Evolutionary conservation across 35 echinoderm and acorn worm genomes (phyloP), one percentile per base, ranked within the genome.

Genomic region (Apostichopus californicus): DNA sequence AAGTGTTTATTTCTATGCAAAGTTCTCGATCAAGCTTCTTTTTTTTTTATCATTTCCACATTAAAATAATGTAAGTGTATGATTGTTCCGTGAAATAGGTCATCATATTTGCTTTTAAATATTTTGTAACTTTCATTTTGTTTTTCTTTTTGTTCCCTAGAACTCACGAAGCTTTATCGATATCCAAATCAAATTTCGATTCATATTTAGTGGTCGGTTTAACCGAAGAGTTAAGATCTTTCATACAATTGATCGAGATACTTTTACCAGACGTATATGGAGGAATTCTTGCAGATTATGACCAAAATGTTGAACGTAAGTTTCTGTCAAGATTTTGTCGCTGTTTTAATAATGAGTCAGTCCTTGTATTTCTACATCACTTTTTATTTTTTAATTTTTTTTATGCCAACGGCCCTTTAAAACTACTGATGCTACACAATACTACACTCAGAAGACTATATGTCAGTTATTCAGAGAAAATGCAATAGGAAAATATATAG

Each of bases 151-250:
- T 11, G 8, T 11, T 11, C 64, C 64, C 11, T 14, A 83, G 25
- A 54, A 55, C 80, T 83, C 25, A 46, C 6, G 11, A 83, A 55
- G 80, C 80, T 54, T 56, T 83, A 56, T 6, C 18, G 17, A 83
- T 24, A 10, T 83, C 80, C 52, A 83, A 83, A 18, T 25, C 80
- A 8, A 83, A 83, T 56, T 14, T 83, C n/a, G 80, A 83, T 56
- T 55, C 46, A 55, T 83, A 55, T 34, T 83, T 83, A 55, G 2
- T 83, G 0, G 80, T 83, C 80, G 80, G 80, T 55, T 18, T 83
- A 8, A 83, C 46, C 5, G 80, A 83, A 34, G 80, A 83, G 55
- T 83, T 83, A 15, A 17, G 55, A 83, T 46, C 46, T 14, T 55
- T 56, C 14, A 83, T 83, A 18, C 28, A 56, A 55, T n/a, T 83